Evolutionary conservation across 2,113 vertebrate genomes (phyloP).

Genomic region (Sinocyclocheilus maitianheensis): DNA sequence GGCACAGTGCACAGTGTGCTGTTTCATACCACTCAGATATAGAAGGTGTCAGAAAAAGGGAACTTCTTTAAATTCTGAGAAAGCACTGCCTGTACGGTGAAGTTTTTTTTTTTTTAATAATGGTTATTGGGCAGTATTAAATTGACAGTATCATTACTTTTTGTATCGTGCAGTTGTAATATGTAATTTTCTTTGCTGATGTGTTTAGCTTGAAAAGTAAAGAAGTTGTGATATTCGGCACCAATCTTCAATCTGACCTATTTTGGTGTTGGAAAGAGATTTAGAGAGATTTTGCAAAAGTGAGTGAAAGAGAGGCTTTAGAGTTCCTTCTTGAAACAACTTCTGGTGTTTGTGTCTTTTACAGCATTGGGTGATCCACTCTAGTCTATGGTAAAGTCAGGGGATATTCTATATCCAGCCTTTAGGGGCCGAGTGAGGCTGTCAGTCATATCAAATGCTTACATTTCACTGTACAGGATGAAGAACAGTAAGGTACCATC

Average conservation of each 20-base stretch:
- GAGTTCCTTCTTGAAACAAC: not conserved
- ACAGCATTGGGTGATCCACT: not conserved
- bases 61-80: not conserved
- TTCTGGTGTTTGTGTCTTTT: not conserved
- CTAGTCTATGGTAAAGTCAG: slow-evolving; percentile 8
- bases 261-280: not conserved
- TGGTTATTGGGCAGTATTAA: not conserved
- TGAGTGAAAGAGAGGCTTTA: not conserved
- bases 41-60: slow-evolving; percentile 19
- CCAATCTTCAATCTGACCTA: not conserved
- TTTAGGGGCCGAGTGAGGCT: not conserved
- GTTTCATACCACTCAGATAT: slow-evolving; percentile 8
- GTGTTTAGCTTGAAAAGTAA: not conserved
- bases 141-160: not conserved
- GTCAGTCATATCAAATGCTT: slow-evolving; percentile 17
- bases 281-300: not conserved
- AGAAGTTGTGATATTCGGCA: not conserved
- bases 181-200: not conserved
- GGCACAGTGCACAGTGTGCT: not conserved
- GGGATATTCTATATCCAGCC: not conserved
- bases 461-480: not conserved
- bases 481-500: slow-evolving; percentile 10
- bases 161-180: not conserved
- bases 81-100: not conserved
- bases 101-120: not conserved